These are phyloP conservation scores for Ahaetulla prasina DNA, from an alignment of 2,113 vertebrate genomes.

Conservation along the genomic window DNA sequence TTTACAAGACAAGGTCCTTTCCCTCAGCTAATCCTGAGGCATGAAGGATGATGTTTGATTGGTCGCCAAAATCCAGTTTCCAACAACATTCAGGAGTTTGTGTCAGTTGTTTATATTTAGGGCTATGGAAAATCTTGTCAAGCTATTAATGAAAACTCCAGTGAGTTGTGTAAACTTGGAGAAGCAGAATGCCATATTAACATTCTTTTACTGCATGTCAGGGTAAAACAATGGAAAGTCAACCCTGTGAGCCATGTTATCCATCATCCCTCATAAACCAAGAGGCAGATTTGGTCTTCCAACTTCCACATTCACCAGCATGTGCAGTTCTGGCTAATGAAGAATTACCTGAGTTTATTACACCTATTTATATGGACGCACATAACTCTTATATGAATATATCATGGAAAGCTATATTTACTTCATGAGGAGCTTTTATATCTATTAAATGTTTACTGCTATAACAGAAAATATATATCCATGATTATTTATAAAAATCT, in stretches of 20 bases:
- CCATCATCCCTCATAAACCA: background rate
- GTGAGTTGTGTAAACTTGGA: background rate
- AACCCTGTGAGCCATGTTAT: background rate
- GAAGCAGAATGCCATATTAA: background rate
- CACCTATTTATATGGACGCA: background rate
- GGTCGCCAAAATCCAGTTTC: conserved; percentile 7
- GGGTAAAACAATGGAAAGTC: background rate
- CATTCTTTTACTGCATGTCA: background rate
- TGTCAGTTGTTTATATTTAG: conserved; percentile 17
- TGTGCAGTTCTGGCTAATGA: background rate
- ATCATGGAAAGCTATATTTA: background rate
- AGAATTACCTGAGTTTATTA: background rate
- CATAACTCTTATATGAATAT: background rate
- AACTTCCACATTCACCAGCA: background rate
- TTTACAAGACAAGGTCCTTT: background rate
- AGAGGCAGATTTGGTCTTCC: background rate
- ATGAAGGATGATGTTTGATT: conserved; percentile 12
- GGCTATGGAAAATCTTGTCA: conserved; percentile 5
- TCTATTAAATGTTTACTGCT: background rate
- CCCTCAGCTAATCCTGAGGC: conserved; percentile 11
- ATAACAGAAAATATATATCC: background rate
- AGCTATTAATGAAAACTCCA: background rate
- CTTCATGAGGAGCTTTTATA: background rate
- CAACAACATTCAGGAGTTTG: background rate
- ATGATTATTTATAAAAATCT: background rate